Base-by-base conservation (phyloP, 2,113 vertebrate species). In the Urocolius indicus region DNA sequence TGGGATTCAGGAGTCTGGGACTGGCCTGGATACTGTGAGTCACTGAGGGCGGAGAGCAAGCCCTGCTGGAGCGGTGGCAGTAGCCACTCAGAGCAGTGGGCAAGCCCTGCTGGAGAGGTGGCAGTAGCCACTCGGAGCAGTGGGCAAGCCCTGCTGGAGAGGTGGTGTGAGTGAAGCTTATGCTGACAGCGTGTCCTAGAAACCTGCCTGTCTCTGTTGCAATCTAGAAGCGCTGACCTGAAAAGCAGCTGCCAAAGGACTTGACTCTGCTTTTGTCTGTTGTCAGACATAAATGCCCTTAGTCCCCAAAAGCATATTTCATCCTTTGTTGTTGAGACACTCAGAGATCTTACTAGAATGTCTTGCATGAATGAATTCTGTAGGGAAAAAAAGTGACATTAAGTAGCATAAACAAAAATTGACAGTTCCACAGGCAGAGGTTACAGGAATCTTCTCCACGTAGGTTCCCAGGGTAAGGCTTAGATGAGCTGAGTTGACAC, bases 61-160 rank as follows among this genome's bases (percentile, higher is more conserved):
- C 38, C 38, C 38, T 41, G 12, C 38, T 41, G 38, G 38, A 10
- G 38, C 9, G 38, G 38, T 41, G 38, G 38, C 38, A 41, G 38
- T 41, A 41, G 38, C 38, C 38, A 41, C 9, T 41, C 38, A 41
- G 38, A 12, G 38, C 38, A 41, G 38, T 41, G 38, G 12, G 38
- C 38, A 41, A 12, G 38, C 38, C 38, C 38, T 24, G 14, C 58
- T 34, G 36, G 45, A 27, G 12, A 21, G 45, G 80, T 49, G 71
- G 62, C 1, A 0, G 65, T 54, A n/a, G 5, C 55, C 11, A 34
- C 69, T 51, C 2, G 0, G 45, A 36, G 4, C 2, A 5, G 7
- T 18, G 61, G 55, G 63, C 3, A 0, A 43, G 51, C 77, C 14
- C 36, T 0, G 0, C 52, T 1, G 2, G 11, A 0, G 5, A 0